Evolutionary conservation across 2,113 vertebrate species (phyloP).

Genomic region (Callocephalon fimbriatum): DNA sequence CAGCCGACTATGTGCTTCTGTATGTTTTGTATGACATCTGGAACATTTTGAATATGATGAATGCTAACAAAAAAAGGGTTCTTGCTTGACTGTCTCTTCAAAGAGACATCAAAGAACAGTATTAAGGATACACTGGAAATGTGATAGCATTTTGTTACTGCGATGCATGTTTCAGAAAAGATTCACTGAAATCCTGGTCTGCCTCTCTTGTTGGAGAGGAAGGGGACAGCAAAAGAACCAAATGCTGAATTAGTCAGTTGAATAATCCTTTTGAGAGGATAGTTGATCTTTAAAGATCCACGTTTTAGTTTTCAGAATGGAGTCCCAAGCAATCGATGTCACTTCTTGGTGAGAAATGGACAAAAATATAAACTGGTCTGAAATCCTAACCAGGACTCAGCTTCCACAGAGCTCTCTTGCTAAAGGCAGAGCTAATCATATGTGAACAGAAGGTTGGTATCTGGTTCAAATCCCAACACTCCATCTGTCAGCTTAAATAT

Average conservation of each 20-base stretch:
- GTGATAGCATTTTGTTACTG: not conserved
- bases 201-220: not conserved
- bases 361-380: not conserved
- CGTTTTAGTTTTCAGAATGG: not conserved
- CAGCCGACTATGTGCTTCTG: slow-evolving; percentile 11
- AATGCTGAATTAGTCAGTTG: not conserved
- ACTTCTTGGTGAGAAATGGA: not conserved
- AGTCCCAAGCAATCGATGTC: not conserved
- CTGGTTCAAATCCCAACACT: slow-evolving; percentile 56
- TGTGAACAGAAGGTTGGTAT: slow-evolving; percentile 50
- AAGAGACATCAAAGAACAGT: not conserved
- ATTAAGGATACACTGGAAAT: not conserved
- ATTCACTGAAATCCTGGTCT: not conserved
- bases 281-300: not conserved
- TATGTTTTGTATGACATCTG: not conserved
- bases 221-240: not conserved
- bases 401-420: not conserved
- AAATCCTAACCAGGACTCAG: not conserved
- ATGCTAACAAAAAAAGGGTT: not conserved
- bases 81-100: not conserved
- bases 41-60: slow-evolving; percentile 21
- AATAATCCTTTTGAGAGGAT: not conserved
- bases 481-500: slow-evolving; percentile 64
- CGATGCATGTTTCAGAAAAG: not conserved
- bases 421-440: not conserved